Conservation (phyloP, 2,888 invertebrate genomes). For the Gortyna flavago region DNA sequence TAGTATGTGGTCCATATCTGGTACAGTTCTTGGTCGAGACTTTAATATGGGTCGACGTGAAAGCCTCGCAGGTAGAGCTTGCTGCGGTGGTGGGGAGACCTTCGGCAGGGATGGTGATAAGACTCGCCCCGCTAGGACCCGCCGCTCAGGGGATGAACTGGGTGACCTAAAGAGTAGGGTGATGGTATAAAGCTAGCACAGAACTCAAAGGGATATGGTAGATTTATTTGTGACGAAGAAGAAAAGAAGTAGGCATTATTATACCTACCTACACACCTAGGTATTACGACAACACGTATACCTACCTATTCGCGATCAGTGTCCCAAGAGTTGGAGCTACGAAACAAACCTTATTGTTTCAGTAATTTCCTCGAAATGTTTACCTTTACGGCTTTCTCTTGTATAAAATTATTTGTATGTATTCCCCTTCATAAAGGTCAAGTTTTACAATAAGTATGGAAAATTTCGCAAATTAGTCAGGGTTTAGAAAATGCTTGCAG, state of each 20-base stretch:
- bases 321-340: conserved; percentile 8
- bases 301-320: background rate
- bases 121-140: conserved; percentile 80
- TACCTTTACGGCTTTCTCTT: conserved; percentile 34
- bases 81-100: conserved; percentile 77
- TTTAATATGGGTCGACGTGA: conserved; percentile 73
- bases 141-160: conserved; percentile 84
- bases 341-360: conserved; percentile 43
- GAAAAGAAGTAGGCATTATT: background rate
- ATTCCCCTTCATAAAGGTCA: conserved; percentile 20
- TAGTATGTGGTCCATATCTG: conserved; percentile 74
- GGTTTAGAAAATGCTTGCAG: background rate
- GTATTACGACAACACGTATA: background rate
- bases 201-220: background rate
- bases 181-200: background rate
- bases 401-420: conserved; percentile 25
- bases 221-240: conserved; percentile 1
- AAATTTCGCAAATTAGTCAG: conserved; percentile 10
- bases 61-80: conserved; percentile 79
- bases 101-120: conserved; percentile 82
- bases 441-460: conserved; percentile 8
- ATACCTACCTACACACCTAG: background rate
- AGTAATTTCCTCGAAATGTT: conserved; percentile 24
- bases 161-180: conserved; percentile 80
- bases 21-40: conserved; percentile 71